Evolutionary conservation across 2,797 vertebrate genomes (phyloP), one percentile per base, ranked within the genome.

Genomic region (Botia kubotai): DNA sequence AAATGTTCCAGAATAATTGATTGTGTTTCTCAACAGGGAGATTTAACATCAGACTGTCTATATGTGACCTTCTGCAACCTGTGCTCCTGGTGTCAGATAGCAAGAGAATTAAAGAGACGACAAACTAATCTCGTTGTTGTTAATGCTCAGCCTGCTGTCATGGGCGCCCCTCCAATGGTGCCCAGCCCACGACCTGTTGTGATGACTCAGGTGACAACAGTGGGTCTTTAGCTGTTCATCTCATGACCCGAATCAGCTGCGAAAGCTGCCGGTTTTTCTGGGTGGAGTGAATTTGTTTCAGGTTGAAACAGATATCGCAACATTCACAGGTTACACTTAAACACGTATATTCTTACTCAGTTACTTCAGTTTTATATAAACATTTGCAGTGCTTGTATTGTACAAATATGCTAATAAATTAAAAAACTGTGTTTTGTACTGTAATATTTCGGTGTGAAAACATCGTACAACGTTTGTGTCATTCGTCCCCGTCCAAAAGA

Each of bases 21-120:
- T 39, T 46, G 21, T 50, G 14, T 11, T 33, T n/a, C 7, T 78
- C n/a, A 14, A 36, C 66, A 85, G 84, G 80, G 78, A 2, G 72
- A 77, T 36, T 65, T 84, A 69, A 4, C 19, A 14, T 13, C 23
- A 11, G 84, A 86, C 69, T 86, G 81, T 21, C 4, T 83, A 0
- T 67, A 75, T 14, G 16, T 69, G 60, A 69, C 76, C 14, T 67
- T 77, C 65, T 87, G 82, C 65, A 86, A 83, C 48, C 2, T 55
- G 6, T 86, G 67, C 50, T 86, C 74, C 46, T 63, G 82, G 84
- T 86, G 81, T 62, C 85, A 88, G 72, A 74, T 87, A 10, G 70
- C 72, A 12, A 66, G 72, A 43, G 73, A 86, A 83, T 73, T 88
- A 21, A 87, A 86, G 67, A 85, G 73, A 66, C 68, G 65, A 65